A percentile compares a stretch with the other conserved stretches of the same genome.
These are phyloP conservation scores for Mesitornis unicolor DNA, from an alignment of 2,113 vertebrate species.

Conservation along the genomic window DNA sequence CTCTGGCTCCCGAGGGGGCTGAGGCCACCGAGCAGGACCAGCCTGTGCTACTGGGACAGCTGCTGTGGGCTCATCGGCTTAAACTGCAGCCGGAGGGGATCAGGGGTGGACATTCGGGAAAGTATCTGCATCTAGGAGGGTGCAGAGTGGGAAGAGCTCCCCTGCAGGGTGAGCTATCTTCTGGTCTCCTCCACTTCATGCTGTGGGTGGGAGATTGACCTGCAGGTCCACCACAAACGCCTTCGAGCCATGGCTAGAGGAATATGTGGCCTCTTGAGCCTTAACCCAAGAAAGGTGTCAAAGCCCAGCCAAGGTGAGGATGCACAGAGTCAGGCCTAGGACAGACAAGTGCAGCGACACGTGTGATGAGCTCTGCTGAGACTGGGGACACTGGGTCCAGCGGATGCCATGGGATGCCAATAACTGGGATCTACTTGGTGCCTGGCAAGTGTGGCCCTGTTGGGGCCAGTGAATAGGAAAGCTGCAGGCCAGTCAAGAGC, in stretches of 20 bases:
- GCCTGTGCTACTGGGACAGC: slow-evolving; percentile 3
- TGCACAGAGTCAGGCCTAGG: neutral
- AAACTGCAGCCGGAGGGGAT: neutral
- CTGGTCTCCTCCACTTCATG: neutral
- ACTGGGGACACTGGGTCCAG: neutral
- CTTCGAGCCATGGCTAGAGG: neutral
- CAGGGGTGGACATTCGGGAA: neutral
- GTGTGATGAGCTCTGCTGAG: neutral
- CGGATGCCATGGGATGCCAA: accelerated
- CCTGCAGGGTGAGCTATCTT: neutral
- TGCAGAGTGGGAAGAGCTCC: neutral
- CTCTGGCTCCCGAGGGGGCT: neutral
- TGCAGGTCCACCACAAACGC: neutral
- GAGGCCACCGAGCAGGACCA: neutral
- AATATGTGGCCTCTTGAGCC: neutral
- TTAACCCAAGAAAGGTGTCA: neutral
- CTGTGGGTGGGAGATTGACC: accelerated
- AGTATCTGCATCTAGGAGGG: neutral
- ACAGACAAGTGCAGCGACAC: neutral
- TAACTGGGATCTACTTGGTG: accelerated
- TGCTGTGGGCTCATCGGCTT: neutral
- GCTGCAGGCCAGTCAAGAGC: neutral
- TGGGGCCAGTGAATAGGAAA: neutral
- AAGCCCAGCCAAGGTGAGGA: neutral
- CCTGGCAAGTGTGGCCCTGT: neutral